These are phyloP conservation scores for Hermodice carunculata DNA, from an alignment of 2,888 invertebrate species.

Conservation along the genomic window DNA sequence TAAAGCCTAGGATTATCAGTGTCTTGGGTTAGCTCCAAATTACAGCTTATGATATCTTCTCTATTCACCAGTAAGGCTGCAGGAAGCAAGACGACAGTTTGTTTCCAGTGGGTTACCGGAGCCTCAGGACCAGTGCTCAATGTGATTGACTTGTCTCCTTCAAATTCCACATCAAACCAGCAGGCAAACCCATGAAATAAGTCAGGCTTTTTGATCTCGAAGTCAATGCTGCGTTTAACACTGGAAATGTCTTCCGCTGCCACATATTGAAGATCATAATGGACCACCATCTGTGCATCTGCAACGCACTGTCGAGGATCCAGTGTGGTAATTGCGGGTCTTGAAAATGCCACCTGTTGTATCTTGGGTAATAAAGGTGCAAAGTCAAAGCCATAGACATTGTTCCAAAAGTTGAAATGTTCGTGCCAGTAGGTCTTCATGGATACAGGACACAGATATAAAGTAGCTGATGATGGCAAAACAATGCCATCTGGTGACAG, in stretches of 20 bases:
- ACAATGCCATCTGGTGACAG: conserved; percentile 58
- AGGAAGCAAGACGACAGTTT: conserved; percentile 88
- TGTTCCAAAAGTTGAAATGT: conserved; percentile 61
- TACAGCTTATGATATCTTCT: conserved; percentile 71
- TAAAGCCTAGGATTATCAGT: conserved; percentile 30
- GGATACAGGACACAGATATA: conserved; percentile 61
- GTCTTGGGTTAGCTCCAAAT: conserved; percentile 50
- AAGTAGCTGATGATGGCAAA: conserved; percentile 58
- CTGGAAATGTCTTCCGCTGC: conserved; percentile 46
- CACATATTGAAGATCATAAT: conserved; percentile 58
- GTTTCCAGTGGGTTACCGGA: conserved; percentile 92
- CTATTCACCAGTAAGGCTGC: conserved; percentile 79
- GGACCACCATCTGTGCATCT: conserved; percentile 47
- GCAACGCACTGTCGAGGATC: conserved; percentile 49
- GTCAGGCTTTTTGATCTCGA: conserved; percentile 46
- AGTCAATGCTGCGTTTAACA: conserved; percentile 44
- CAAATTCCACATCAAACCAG: conserved; percentile 67
- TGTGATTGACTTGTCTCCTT: conserved; percentile 66
- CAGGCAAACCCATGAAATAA: conserved; percentile 64
- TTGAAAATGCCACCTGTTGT: conserved; percentile 38
- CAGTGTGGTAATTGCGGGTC: conserved; percentile 48
- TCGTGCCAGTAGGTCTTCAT: conserved; percentile 56
- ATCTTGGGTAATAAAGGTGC: conserved; percentile 50
- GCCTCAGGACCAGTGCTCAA: conserved; percentile 85
- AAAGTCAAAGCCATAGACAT: conserved; percentile 66